Evolutionary conservation across 23 tunicate species (phyloP).

Genomic region (Diplosoma virens): DNA sequence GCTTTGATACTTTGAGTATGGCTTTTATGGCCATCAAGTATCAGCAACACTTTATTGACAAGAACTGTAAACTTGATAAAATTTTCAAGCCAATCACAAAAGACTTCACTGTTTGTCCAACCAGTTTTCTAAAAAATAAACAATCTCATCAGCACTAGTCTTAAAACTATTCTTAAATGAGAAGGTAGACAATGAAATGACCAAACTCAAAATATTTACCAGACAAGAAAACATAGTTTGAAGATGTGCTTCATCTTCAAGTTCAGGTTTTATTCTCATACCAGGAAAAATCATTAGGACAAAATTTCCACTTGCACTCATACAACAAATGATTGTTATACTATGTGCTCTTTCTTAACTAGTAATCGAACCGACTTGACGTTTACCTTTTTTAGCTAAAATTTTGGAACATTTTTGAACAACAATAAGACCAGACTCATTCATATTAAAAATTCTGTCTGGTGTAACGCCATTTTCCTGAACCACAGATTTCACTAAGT

Average conservation of each 20-base stretch:
- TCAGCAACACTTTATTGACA: background rate
- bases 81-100: slow-evolving; percentile 1
- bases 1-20: slow-evolving; percentile 9
- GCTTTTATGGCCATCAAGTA: slow-evolving; percentile 12
- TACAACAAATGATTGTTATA: background rate
- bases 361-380: background rate
- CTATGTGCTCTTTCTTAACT: slow-evolving; percentile 8
- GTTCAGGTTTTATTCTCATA: background rate
- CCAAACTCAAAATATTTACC: too few species aligned
- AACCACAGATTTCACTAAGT: too few species aligned
- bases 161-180: too few species aligned
- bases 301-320: slow-evolving; percentile 9
- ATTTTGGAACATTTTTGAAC: slow-evolving; percentile 35
- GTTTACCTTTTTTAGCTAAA: slow-evolving; percentile 6
- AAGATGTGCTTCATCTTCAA: slow-evolving; percentile 19
- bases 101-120: slow-evolving; percentile 16
- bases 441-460: slow-evolving; percentile 7
- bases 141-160: too few species aligned
- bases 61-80: slow-evolving; percentile 9
- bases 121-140: background rate
- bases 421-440: slow-evolving; percentile 22
- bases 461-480: too few species aligned
- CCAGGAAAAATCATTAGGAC: slow-evolving; percentile 10
- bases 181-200: too few species aligned
- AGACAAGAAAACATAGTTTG: slow-evolving; percentile 26